Evolutionary conservation across 2,797 vertebrate species (phyloP), one percentile per base, ranked within the genome.

Genomic region (Hippoglossus hippoglossus): DNA sequence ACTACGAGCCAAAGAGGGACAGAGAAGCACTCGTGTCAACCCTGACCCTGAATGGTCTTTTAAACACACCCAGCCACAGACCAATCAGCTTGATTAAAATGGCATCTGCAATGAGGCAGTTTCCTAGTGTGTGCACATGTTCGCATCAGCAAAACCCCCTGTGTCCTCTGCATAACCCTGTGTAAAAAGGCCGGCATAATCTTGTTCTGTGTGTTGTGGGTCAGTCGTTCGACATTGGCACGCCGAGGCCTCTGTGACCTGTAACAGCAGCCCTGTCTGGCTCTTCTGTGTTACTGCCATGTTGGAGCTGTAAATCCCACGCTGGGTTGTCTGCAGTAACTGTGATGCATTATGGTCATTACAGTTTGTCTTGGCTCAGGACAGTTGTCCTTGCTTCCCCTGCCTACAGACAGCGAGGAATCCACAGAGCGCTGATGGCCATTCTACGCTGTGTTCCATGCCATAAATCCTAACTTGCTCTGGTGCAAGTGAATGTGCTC

Each of bases 281-380:
- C 41, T 61, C 52, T 9, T 57, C 25, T 36, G 10, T 60, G 55
- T 72, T 53, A 34, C 3, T 28, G 59, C 59, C 63, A 52, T 60
- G 68, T 66, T 58, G 4, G 3, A 41, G 55, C 73, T 34, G 57
- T 67, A 73, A 79, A 55, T 25, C 51, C 36, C 50, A 31, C 11
- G 46, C 65, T 49, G 25, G 59, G 31, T 67, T 28, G 34, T 61
- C 65, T 74, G 73, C 59, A 66, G 65, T 79, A 79, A 83, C 71
- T 34, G 61, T 88, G 85, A 89, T 87, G 82, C 73, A 87, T 83
- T 67, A 44, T 58, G 58, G 67, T 87, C 79, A 75, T 87, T 85
- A 82, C 64, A 57, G 71, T 74, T 58, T 63, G 36, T 73, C 72
- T 80, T 53, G 56, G 68, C 71, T 61, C 46, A 1, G 39, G 71